Conservation (phyloP, 1,140 invertebrate species). For the Zaprionus davidi region DNA sequence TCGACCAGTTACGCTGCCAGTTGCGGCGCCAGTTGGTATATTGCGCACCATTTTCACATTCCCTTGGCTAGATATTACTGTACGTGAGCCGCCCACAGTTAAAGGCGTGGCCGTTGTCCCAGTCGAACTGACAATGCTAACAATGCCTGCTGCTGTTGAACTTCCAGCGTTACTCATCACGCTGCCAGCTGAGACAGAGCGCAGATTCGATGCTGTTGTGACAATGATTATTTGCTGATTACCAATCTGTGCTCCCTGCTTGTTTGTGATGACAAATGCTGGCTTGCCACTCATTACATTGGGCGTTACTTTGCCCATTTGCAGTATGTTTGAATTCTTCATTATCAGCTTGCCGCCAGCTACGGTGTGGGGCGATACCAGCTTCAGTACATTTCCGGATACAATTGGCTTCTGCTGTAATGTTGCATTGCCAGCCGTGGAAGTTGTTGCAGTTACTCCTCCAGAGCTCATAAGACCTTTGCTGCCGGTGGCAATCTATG, state of each 20-base stretch:
- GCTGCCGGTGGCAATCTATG: slow-evolving; percentile 34
- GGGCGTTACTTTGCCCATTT: slow-evolving; percentile 86
- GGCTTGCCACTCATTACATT: slow-evolving; percentile 78
- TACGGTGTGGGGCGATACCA: slow-evolving; percentile 73
- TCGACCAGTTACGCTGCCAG: slow-evolving; percentile 84
- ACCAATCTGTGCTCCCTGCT: slow-evolving; percentile 84
- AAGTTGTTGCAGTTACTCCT: slow-evolving; percentile 1
- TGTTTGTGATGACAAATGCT: slow-evolving; percentile 83
- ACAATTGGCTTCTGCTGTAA: slow-evolving; percentile 65
- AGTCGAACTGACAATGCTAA: slow-evolving; percentile 73
- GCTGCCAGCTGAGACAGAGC: slow-evolving; percentile 83
- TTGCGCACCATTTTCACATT: slow-evolving; percentile 89
- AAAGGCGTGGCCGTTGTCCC: slow-evolving; percentile 55
- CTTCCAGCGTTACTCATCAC: slow-evolving; percentile 87
- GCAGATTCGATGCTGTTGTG: slow-evolving; percentile 87
- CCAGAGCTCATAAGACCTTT: slow-evolving; percentile 21
- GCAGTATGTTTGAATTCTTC: slow-evolving; percentile 89
- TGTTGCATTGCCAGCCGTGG: slow-evolving; percentile 78
- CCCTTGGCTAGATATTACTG: slow-evolving; percentile 82
- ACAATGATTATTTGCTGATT: slow-evolving; percentile 90
- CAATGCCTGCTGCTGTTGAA: slow-evolving; percentile 80
- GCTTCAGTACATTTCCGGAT: slow-evolving; percentile 76
- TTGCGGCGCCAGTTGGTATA: slow-evolving; percentile 72
- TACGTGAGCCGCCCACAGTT: slow-evolving; percentile 78
- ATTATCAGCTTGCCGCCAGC: slow-evolving; percentile 87